Base-by-base conservation (phyloP, 2,888 invertebrate species). In the Platycheirus albimanus region DNA sequence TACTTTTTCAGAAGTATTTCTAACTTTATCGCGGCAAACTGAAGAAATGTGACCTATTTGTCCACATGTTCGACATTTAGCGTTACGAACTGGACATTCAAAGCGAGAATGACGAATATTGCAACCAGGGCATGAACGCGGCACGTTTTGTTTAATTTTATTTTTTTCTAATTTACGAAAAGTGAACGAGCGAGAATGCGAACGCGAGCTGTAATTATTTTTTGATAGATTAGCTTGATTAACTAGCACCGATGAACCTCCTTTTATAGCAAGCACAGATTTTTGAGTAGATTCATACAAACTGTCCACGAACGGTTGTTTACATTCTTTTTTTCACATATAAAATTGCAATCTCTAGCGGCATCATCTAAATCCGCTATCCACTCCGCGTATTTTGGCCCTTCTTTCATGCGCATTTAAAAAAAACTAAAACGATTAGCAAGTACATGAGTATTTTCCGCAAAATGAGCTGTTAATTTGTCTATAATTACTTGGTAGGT, bases 261-360 rank as follows among this genome's bases (percentile, higher is more conserved):
- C 20, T 47, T 47, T 47, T 6, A 47, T 47, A 20, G 47, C 47
- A 7, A 47, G 47, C 11, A 69, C 69, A 1, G 66, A 52, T 33
- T 69, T 51, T 24, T 56, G 58, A 0, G 69, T 67, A 47, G 76
- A 43, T 47, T 69, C 76, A 41, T 33, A 75, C 11, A 72, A 64
- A 19, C 17, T 72, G 38, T 76, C 84, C 1, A 72, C 52, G 43
- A 71, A 84, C 15, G 71, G 66, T 61, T 84, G 49, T 45, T 66
- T 33, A 24, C 24, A 24, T 24, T 24, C 6, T 3, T 4, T 6
- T 24, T 24, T 24, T 3, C 24, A 24, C 33, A 63, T 10, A 30
- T n/a, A 47, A 63, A 63, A 28, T 45, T 15, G 11, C 33, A 63
- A 1, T 63, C 63, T 17, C 63, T 28, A 33, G 63, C 63, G 17